Evolutionary conservation across 2,888 invertebrate species (phyloP).

Genomic region (Penaeus monodon): DNA sequence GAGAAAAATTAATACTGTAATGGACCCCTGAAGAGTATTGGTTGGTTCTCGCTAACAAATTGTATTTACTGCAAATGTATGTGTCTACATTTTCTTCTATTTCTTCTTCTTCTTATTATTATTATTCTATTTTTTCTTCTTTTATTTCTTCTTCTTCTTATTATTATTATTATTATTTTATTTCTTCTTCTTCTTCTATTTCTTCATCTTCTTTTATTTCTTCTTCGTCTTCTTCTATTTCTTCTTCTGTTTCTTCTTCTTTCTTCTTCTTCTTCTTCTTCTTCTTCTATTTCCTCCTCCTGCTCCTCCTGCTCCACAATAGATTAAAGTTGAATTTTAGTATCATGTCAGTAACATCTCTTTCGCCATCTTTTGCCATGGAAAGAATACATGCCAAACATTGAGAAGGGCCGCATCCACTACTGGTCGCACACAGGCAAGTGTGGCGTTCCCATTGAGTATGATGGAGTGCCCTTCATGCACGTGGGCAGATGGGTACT

Average conservation of each 20-base stretch:
- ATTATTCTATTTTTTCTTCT: too few relatives aligned
- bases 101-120: background rate
- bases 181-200: too few relatives aligned
- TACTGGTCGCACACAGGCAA: conserved; percentile 61
- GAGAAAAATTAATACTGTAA: too few relatives aligned
- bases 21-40: too few relatives aligned
- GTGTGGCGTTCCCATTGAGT: conserved; percentile 59
- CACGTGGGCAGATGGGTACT: conserved; percentile 60
- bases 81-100: too few relatives aligned
- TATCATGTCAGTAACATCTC: background rate
- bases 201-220: background rate
- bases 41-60: too few relatives aligned
- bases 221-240: too few relatives aligned
- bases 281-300: background rate
- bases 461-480: conserved; percentile 63
- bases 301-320: background rate
- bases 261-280: too few relatives aligned
- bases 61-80: too few relatives aligned
- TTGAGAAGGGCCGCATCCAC: conserved; percentile 57
- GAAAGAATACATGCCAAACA: conserved; percentile 55
- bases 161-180: too few relatives aligned
- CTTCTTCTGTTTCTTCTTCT: too few relatives aligned
- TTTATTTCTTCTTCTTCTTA: too few relatives aligned
- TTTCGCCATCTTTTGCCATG: background rate
- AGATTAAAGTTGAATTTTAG: background rate